These are phyloP conservation scores for Sicus ferrugineus DNA, from an alignment of 2,888 invertebrate genomes.

Conservation along the genomic window DNA sequence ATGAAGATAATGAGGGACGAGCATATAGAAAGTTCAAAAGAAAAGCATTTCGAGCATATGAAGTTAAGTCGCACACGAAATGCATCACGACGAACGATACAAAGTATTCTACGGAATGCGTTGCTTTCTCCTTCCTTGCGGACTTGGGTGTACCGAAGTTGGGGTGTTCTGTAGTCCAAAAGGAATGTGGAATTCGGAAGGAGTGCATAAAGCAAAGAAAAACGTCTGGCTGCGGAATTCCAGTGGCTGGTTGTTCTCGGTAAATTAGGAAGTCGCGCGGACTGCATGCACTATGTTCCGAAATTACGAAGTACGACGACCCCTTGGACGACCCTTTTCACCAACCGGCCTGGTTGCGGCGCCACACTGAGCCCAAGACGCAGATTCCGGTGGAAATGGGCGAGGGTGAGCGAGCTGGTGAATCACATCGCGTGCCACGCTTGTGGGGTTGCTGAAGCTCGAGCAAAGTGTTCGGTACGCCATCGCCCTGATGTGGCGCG, in stretches of 20 bases:
- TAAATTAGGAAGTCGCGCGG: conserved; percentile 29
- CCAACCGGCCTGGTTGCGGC: not conserved
- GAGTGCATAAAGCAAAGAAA: conserved; percentile 38
- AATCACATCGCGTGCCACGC: not conserved
- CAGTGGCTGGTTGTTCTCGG: conserved; percentile 17
- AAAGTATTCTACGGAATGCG: conserved; percentile 10
- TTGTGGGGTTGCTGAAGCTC: too few species aligned
- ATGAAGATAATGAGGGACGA: not conserved
- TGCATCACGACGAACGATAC: conserved; percentile 17
- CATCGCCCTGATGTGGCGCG: conserved; percentile 24
- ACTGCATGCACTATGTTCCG: conserved; percentile 34
- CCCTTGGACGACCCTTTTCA: not conserved
- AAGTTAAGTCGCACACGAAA: not conserved
- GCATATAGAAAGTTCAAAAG: not conserved
- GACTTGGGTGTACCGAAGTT: too few species aligned
- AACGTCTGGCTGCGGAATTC: conserved; percentile 37
- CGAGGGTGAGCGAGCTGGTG: not conserved
- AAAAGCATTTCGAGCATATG: conserved; percentile 15
- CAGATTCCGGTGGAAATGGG: not conserved
- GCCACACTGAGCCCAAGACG: not conserved
- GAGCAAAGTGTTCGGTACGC: not conserved
- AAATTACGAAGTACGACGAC: conserved; percentile 18
- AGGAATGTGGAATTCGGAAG: conserved; percentile 41
- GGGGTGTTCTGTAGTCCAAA: conserved; percentile 18
- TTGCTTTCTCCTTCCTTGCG: not conserved